Base-by-base conservation (phyloP, 2,113 vertebrate genomes). In the Thryonomys swinderianus region DNA sequence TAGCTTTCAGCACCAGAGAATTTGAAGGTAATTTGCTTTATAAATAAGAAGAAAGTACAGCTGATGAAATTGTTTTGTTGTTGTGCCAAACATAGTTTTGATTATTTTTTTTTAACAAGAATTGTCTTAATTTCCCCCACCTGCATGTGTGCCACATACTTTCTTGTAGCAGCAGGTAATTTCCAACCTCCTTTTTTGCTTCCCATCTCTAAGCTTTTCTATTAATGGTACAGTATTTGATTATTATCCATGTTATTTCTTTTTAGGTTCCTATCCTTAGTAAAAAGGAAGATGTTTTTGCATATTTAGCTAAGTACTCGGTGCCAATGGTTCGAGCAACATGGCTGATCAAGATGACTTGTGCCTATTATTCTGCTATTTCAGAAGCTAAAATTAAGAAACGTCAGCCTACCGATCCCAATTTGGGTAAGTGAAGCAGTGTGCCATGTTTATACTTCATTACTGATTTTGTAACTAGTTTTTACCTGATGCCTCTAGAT, bases 321-420 rank as follows among this genome's bases (percentile, higher is more conserved):
- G 98, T 99, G 97, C 98, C 98, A 21, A 97, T 98, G 96, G 97
- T 99, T 94, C 97, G 98, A 93, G 98, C 98, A 0, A 96, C 98
- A 0, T 99, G 98, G 98, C 96, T 98, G 86, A 97, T 99, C 96
- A 99, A 98, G 97, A 98, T 98, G 98, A 99, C 98, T 0, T 98
- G 98, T 98, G 98, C 98, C 97, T 99, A 99, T 84, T 99, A 98
- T 0, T 98, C 98, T 97, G 98, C 98, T 48, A 96, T 98, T 94
- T 99, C 98, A 85, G 98, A 99, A 98, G 98, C 98, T 92, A 99
- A 99, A 97, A 98, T 99, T 94, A 99, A 99, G 98, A 99, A 99
- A 62, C 98, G 98, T 57, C 98, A 98, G 95, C 86, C 98, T 85
- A 86, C 96, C 0, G 98, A 99, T 97, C 98, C 98, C 45, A 98